These are phyloP conservation scores for Cheilosia scutellata DNA, from an alignment of 2,888 invertebrate species.

Conservation along the genomic window DNA sequence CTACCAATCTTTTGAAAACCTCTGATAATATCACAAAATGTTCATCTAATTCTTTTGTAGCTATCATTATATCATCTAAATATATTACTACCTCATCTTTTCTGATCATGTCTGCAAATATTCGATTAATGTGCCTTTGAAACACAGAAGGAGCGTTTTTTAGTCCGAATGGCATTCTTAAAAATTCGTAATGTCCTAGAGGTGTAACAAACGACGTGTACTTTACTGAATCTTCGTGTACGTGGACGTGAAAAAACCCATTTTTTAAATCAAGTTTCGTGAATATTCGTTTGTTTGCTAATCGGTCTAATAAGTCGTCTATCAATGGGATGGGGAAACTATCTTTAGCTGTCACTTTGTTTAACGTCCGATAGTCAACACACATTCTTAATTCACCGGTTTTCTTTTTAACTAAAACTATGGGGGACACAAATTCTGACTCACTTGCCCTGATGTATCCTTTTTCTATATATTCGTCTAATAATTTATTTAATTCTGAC, in stretches of 20 bases:
- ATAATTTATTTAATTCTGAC: background rate
- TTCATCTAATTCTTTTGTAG: too few species aligned
- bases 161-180: too few species aligned
- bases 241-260: background rate
- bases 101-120: too few species aligned
- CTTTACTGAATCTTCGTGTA: background rate
- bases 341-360: conserved; percentile 3
- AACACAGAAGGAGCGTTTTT: too few species aligned
- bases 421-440: background rate
- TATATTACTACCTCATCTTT: too few species aligned
- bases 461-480: too few species aligned
- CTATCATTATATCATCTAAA: too few species aligned
- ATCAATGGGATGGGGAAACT: background rate
- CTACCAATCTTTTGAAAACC: background rate
- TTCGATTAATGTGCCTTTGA: too few species aligned
- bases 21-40: too few species aligned
- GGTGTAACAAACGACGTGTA: background rate
- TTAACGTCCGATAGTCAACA: background rate
- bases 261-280: background rate
- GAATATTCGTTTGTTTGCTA: background rate
- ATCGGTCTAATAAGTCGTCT: too few species aligned
- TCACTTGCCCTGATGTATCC: background rate
- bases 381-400: background rate
- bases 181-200: background rate
- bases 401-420: background rate